A percentile compares a stretch with the other conserved stretches of the same genome.
Conservation (phyloP, 2,888 invertebrate genomes). For the Ochropleura leucogaster region DNA sequence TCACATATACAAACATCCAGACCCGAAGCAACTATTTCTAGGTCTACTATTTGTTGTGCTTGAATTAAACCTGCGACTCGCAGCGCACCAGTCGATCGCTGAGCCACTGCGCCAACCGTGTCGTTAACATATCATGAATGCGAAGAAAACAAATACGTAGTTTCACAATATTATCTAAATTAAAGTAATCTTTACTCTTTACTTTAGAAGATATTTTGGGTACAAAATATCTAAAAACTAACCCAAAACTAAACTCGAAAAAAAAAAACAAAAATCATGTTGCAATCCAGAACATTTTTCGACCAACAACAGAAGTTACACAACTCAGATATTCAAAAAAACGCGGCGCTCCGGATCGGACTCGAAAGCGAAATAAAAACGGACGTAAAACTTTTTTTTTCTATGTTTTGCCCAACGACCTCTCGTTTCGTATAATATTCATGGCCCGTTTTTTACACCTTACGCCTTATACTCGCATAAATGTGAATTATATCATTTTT, state of each 20-base stretch:
- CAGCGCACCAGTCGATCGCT: neutral
- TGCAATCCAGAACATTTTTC: slow-evolving; percentile 54
- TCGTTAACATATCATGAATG: neutral
- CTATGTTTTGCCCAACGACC: slow-evolving; percentile 67
- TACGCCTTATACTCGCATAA: slow-evolving; percentile 64
- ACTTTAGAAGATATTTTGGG: too few relatives aligned
- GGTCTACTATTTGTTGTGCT: neutral
- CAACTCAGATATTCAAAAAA: slow-evolving; percentile 63
- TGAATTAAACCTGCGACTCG: neutral
- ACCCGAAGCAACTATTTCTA: neutral
- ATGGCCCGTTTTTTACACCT: slow-evolving; percentile 71
- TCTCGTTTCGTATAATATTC: slow-evolving; percentile 73
- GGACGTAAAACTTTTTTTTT: slow-evolving; percentile 67
- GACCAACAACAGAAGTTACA: slow-evolving; percentile 59
- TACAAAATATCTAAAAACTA: slow-evolving; percentile 2
- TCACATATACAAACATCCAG: neutral
- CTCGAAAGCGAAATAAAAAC: slow-evolving; percentile 65
- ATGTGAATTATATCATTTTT: slow-evolving; percentile 69
- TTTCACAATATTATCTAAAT: slow-evolving; percentile 26
- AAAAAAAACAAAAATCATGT: slow-evolving; percentile 33
- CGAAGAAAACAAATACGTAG: neutral
- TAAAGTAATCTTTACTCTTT: too few relatives aligned
- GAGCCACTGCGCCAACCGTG: neutral
- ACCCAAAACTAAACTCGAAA: slow-evolving; percentile 15
- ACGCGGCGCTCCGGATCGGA: slow-evolving; percentile 34